These are phyloP conservation scores for Arctia plantaginis DNA, from an alignment of 2,888 invertebrate species.

Conservation along the genomic window DNA sequence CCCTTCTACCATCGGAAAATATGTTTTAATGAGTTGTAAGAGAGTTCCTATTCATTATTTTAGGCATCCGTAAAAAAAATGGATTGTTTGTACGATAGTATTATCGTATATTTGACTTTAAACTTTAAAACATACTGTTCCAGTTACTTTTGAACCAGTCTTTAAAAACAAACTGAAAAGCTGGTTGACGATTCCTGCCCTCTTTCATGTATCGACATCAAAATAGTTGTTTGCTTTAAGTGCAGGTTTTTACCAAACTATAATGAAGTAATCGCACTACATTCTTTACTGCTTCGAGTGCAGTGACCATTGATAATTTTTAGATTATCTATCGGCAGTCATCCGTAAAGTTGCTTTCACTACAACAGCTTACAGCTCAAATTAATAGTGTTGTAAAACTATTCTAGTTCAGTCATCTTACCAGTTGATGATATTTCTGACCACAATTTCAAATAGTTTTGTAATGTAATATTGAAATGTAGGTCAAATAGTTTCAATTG, in stretches of 20 bases:
- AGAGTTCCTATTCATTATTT: neutral
- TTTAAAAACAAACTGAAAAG: neutral
- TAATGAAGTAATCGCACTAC: neutral
- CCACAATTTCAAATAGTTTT: neutral
- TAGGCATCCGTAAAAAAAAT: neutral
- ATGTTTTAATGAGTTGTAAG: neutral
- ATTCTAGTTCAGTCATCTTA: neutral
- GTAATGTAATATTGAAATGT: neutral
- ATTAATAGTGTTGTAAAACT: neutral
- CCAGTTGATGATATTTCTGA: slow-evolving; percentile 3
- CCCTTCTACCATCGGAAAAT: neutral
- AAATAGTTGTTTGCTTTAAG: neutral
- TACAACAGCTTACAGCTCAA: neutral
- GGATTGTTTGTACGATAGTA: neutral
- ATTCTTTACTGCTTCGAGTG: neutral
- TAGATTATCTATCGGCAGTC: neutral
- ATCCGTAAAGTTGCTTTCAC: neutral
- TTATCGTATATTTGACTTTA: neutral
- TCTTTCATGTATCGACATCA: neutral
- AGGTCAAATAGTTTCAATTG: slow-evolving; percentile 5
- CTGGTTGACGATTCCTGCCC: neutral
- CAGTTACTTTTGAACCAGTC: neutral
- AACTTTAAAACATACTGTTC: neutral
- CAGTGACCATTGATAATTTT: neutral
- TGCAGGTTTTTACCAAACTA: neutral